Evolutionary conservation across 2,113 vertebrate species (phyloP).

Genomic region (Microcebus murinus): DNA sequence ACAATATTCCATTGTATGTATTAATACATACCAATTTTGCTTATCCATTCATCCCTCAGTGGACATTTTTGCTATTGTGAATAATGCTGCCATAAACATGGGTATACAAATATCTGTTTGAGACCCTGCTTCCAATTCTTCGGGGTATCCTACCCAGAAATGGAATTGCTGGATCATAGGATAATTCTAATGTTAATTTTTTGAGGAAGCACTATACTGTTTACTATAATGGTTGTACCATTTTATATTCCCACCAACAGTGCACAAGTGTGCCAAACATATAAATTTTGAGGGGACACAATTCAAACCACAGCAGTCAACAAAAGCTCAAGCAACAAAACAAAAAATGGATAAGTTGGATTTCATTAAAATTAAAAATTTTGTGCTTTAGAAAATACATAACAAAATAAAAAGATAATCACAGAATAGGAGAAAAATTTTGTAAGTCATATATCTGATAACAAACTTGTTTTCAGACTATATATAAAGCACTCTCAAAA

Average conservation of each 20-base stretch:
- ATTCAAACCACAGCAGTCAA: neutral
- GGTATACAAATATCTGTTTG: neutral
- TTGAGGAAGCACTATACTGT: neutral
- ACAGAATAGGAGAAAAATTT: neutral
- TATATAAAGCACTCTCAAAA: neutral
- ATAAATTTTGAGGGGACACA: neutral
- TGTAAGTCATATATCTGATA: neutral
- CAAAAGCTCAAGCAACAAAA: neutral
- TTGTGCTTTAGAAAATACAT: neutral
- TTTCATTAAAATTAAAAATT: neutral
- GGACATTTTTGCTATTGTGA: neutral
- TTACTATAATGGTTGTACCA: neutral
- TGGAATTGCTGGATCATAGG: neutral
- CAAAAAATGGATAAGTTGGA: neutral
- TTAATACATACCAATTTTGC: neutral
- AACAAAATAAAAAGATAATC: neutral
- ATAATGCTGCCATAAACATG: neutral
- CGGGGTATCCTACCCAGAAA: neutral
- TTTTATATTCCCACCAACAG: neutral
- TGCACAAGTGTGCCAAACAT: neutral
- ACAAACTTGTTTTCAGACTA: neutral
- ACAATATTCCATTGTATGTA: neutral
- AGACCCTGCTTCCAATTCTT: neutral
- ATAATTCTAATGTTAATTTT: no score
- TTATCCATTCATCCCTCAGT: neutral